phyloP scores from a whole-genome alignment of 2,797 vertebrate genomes.

The Heteromormyrus szaboi region DNA sequence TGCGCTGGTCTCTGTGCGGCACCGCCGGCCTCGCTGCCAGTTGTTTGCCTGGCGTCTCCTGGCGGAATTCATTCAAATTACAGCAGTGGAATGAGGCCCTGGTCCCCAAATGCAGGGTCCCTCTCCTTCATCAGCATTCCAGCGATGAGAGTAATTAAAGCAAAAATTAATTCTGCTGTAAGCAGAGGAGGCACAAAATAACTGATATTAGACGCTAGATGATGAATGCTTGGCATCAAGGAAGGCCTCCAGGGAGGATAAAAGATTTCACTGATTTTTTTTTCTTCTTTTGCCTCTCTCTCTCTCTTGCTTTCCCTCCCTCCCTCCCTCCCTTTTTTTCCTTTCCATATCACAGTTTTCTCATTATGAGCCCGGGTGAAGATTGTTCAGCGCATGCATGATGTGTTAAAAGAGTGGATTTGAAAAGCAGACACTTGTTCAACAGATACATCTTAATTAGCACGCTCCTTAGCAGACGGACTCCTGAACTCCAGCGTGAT shows the following conservation, averaged over 20 bases:
- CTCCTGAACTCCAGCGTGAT: conserved; percentile 78
- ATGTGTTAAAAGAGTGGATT: conserved; percentile 82
- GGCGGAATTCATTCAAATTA: conserved; percentile 99
- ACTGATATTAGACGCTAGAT: conserved; percentile 99
- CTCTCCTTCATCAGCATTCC: conserved; percentile 99
- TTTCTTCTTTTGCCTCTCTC: conserved; percentile 7
- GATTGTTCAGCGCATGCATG: conserved; percentile 81
- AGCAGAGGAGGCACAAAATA: conserved; percentile 99
- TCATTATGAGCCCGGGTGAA: conserved; percentile 81
- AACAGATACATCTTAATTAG: conserved; percentile 88
- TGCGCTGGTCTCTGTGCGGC: conserved; percentile 80
- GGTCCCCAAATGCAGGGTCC: conserved; percentile 99
- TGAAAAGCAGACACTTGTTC: conserved; percentile 85
- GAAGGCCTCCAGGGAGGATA: conserved; percentile 88
- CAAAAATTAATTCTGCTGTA: conserved; percentile 99
- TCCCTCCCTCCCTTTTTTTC: conserved; percentile 32
- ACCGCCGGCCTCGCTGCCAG: conserved; percentile 95
- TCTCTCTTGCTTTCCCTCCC: conserved; percentile 31
- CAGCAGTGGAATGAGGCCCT: conserved; percentile 97
- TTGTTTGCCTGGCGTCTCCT: conserved; percentile 97
- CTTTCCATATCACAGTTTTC: conserved; percentile 76
- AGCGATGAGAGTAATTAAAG: conserved; percentile 99
- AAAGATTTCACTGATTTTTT: conserved; percentile 27
- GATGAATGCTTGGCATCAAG: conserved; percentile 99
- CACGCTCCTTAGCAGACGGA: conserved; percentile 80